Percentiles rank a stretch among this genome's conserved stretches.
These are phyloP conservation scores for Genyomyrus donnyi DNA, from an alignment of 2,113 vertebrate genomes.

Conservation along the genomic window DNA sequence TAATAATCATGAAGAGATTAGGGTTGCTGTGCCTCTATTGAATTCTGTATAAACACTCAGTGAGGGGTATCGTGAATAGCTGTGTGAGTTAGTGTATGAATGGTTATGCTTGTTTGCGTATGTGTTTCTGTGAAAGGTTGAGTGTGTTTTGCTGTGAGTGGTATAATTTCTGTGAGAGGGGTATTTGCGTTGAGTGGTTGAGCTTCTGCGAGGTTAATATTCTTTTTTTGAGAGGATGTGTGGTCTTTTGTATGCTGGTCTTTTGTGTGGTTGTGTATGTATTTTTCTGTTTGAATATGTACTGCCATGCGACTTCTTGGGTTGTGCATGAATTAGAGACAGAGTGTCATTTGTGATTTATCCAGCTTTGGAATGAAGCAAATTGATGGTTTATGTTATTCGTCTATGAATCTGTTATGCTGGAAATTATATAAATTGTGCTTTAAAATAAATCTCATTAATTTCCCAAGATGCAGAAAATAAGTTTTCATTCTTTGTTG, in stretches of 20 bases:
- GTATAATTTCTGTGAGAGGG: neutral
- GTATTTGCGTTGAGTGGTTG: neutral
- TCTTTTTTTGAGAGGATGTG: neutral
- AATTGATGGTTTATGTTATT: neutral
- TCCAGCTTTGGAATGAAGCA: neutral
- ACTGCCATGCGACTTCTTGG: neutral
- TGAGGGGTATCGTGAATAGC: neutral
- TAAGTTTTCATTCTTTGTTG: neutral
- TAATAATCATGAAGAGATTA: neutral
- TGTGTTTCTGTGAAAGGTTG: neutral
- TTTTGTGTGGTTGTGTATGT: neutral
- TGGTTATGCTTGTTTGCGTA: neutral
- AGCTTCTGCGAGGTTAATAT: neutral
- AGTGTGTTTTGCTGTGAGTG: slow-evolving; percentile 1
- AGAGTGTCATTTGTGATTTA: neutral
- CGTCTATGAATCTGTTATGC: neutral
- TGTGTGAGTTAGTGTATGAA: neutral
- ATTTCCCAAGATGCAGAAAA: neutral
- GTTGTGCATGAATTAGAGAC: neutral
- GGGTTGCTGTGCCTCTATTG: neutral
- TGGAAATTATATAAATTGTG: neutral
- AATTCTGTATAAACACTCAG: neutral
- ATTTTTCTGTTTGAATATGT: neutral
- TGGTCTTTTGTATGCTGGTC: neutral
- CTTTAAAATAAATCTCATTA: neutral